Evolutionary conservation across 2,888 invertebrate species (phyloP), one percentile per base, ranked within the genome.

Genomic region (Hypselothyrea guttata): DNA sequence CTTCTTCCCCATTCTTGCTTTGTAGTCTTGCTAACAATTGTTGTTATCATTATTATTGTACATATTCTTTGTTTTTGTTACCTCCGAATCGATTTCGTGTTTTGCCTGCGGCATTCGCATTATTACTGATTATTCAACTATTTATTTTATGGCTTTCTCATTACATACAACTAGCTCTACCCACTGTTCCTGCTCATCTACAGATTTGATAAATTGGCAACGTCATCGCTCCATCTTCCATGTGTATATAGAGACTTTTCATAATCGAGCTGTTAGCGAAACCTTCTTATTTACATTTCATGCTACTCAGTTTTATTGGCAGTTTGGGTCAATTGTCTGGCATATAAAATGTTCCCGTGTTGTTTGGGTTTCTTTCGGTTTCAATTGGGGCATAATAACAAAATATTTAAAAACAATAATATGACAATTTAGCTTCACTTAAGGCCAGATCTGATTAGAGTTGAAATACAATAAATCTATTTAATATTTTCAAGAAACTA

Each of bases 121-220:
- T 79, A 75, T 77, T 52, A 53, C 47, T 75, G 78, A 78, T 77
- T 78, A 78, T 84, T 78, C 69, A 84, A 78, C 84, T 82, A 83
- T 79, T 79, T 79, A 83, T 83, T 83, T 85, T 73, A 85, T 85
- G 59, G 74, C 85, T 85, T 84, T 84, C 83, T 83, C 79, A 78
- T 84, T 84, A 82, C 72, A 69, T 33, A 47, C 28, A 30, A 30
- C 31, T 38, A 41, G 30, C 38, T 54, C 22, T 65, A 53, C 49
- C 9, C n/a, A 41, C 16, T 34, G 7, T 13, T 13, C 11, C 9
- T 7, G 55, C 38, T 61, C 66, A 67, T 60, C 68, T 52, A 33
- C 18, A 60, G 51, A 48, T 58, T 38, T 18, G 35, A 28, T 38
- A 57, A 84, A 84, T 69, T 61, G 85, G 68, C 86, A 85, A 57